Percentiles rank a stretch among this genome's conserved stretches.
Evolutionary conservation across 2,888 invertebrate species (phyloP).

Genomic region (Aleiodes testaceus): DNA sequence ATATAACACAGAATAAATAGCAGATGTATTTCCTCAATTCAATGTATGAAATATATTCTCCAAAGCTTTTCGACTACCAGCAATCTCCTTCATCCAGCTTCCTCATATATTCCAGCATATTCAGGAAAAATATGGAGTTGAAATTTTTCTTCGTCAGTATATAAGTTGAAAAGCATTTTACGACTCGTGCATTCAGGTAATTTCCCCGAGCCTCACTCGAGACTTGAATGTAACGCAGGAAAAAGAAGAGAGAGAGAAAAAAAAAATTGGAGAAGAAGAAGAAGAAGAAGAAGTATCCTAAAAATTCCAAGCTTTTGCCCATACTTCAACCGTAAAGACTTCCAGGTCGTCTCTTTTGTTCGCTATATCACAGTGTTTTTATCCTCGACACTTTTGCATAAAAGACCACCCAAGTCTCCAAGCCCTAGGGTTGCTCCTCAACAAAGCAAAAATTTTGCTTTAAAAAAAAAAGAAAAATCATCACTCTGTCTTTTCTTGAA

Average conservation of each 20-base stretch:
- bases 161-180: too few relatives aligned
- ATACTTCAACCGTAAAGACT: constrained; percentile 16
- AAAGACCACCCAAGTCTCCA: constrained; percentile 20
- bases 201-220: too few relatives aligned
- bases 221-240: too few relatives aligned
- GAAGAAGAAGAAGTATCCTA: neutral
- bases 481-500: neutral
- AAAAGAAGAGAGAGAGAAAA: neutral
- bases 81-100: too few relatives aligned
- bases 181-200: too few relatives aligned
- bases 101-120: too few relatives aligned
- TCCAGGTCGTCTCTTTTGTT: constrained; percentile 25
- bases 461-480: neutral
- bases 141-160: too few relatives aligned
- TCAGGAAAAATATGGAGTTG: too few relatives aligned
- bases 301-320: constrained; percentile 7
- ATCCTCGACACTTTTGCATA: constrained; percentile 28
- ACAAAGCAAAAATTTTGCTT: constrained; percentile 7
- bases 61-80: too few relatives aligned
- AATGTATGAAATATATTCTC: too few relatives aligned
- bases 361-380: constrained; percentile 27
- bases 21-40: too few relatives aligned
- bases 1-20: too few relatives aligned
- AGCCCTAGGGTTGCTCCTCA: constrained; percentile 2
- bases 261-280: neutral